These are phyloP conservation scores for Amphilophus citrinellus DNA, from an alignment of 2,113 vertebrate species.

Conservation along the genomic window DNA sequence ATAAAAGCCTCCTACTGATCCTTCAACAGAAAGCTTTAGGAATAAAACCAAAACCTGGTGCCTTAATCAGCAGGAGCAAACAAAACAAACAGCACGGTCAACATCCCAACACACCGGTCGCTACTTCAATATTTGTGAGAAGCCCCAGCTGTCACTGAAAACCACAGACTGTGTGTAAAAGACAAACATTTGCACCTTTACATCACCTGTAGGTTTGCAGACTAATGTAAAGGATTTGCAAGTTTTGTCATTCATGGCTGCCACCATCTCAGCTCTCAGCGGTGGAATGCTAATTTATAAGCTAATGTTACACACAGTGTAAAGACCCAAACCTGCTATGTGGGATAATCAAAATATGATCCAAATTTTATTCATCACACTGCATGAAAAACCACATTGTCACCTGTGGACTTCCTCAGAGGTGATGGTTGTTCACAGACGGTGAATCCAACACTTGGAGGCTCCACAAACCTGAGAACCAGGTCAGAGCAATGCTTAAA, in stretches of 20 bases:
- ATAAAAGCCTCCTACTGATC: background rate
- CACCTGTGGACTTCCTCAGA: no score
- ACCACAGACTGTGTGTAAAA: background rate
- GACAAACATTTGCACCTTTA: background rate
- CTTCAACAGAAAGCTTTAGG: background rate
- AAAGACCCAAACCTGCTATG: no score
- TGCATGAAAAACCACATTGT: no score
- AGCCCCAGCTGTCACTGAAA: background rate
- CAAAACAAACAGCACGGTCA: background rate
- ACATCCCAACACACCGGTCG: background rate
- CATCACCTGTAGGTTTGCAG: background rate
- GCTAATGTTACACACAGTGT: background rate
- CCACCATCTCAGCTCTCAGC: no score
- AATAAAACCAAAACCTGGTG: background rate
- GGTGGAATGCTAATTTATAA: background rate
- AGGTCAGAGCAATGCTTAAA: no score
- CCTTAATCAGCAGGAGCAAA: background rate
- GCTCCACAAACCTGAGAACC: background rate
- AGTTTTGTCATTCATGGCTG: background rate
- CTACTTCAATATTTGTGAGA: background rate
- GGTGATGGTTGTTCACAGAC: no score
- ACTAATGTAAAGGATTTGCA: background rate
- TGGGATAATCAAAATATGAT: no score
- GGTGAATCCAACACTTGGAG: no score
- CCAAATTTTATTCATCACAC: no score